Evolutionary conservation across 2,888 invertebrate genomes (phyloP).

Genomic region (Ochlodes sylvanus): DNA sequence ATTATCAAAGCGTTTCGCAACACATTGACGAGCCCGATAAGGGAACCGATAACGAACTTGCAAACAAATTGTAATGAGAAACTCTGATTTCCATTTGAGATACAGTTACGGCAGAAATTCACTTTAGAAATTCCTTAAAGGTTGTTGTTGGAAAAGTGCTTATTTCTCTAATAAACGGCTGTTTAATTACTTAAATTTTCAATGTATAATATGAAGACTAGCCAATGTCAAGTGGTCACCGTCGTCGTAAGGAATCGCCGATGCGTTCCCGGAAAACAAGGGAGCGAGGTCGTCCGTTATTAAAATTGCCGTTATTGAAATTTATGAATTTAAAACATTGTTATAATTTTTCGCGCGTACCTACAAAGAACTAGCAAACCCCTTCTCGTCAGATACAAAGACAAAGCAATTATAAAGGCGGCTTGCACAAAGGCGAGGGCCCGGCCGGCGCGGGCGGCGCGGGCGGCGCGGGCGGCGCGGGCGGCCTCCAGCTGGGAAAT

Average conservation of each 20-base stretch:
- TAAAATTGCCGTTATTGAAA: neutral
- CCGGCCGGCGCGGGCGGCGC: no score
- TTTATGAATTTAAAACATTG: neutral
- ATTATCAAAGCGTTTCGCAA: neutral
- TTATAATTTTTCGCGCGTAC: neutral
- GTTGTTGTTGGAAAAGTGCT: neutral
- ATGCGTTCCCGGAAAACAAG: no score
- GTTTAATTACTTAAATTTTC: neutral
- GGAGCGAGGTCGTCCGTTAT: no score
- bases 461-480: no score
- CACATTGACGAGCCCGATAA: slow-evolving; percentile 2
- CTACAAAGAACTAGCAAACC: slow-evolving; percentile 17
- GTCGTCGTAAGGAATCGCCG: no score
- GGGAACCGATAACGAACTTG: neutral
- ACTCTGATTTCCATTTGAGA: slow-evolving; percentile 7
- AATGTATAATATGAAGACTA: no score
- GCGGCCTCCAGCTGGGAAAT: neutral
- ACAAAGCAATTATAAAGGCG: slow-evolving; percentile 42
- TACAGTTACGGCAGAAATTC: slow-evolving; percentile 4
- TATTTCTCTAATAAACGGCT: neutral
- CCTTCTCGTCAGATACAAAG: slow-evolving; percentile 38
- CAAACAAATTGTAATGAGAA: slow-evolving; percentile 12
- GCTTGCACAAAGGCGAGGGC: neutral
- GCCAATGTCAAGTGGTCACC: no score
- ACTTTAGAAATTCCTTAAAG: neutral